These are phyloP conservation scores for Rhorus exstirpatorius DNA, from an alignment of 2,888 invertebrate species.

Conservation along the genomic window DNA sequence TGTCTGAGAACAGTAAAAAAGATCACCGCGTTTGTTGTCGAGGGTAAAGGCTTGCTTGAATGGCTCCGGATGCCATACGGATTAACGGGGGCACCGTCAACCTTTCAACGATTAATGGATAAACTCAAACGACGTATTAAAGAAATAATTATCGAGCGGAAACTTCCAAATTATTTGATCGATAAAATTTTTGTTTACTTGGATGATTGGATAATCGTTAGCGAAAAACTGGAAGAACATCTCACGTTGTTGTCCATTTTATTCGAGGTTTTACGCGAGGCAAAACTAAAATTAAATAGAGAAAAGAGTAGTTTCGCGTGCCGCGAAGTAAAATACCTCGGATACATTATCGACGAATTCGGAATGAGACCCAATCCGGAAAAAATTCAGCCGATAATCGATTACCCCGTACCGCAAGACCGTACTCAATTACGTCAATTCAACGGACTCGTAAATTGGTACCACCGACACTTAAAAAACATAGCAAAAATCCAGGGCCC, in stretches of 20 bases:
- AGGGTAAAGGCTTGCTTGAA: conserved; percentile 66
- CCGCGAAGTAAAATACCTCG: conserved; percentile 61
- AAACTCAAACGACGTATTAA: conserved; percentile 43
- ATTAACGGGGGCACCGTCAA: conserved; percentile 65
- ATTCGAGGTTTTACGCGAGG: conserved; percentile 61
- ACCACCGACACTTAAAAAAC: conserved; percentile 51
- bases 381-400: conserved; percentile 58
- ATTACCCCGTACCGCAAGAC: conserved; percentile 56
- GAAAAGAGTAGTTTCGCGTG: conserved; percentile 67
- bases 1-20: conserved; percentile 52
- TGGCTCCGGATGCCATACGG: conserved; percentile 68
- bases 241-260: conserved; percentile 35
- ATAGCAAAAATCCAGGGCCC: conserved; percentile 59
- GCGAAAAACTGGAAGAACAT: conserved; percentile 62
- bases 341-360: conserved; percentile 60
- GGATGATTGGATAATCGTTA: conserved; percentile 64
- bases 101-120: conserved; percentile 67
- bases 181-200: conserved; percentile 59
- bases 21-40: conserved; percentile 66
- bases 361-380: conserved; percentile 65
- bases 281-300: conserved; percentile 53
- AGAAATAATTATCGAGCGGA: conserved; percentile 44
- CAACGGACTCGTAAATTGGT: conserved; percentile 59
- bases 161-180: conserved; percentile 56
- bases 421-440: conserved; percentile 58